Evolutionary conservation across 2,888 invertebrate genomes (phyloP), one percentile per base, ranked within the genome.

Genomic region (Hyposoter didymator): DNA sequence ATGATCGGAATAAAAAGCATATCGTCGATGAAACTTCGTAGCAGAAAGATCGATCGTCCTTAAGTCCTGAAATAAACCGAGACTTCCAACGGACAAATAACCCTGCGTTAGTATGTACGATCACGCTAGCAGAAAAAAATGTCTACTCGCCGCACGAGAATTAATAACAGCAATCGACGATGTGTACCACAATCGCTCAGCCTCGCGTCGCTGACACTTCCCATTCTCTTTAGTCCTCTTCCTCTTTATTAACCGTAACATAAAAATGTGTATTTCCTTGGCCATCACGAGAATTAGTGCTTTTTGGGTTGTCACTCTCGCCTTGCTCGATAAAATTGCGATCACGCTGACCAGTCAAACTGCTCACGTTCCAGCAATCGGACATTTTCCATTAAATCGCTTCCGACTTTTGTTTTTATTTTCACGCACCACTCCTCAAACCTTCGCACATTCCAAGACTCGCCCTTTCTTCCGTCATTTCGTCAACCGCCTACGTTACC

Each of bases 51-150:
- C 59, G 43, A 69, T 62, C 47, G 52, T n/a, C 39, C 22, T 43
- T 12, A 8, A 43, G 22, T 35, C 35, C 64, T 28, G 43, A 59
- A 59, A 74, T 45, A 59, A 59, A 52, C 52, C 45, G 22, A 43
- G 59, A 55, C 35, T 14, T 43, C 43, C 19, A 5, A 0, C 28
- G 70, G 75, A 82, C 70, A 62, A 75, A 76, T 82, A 49, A 49
- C 22, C 17, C 47, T n/a, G 49, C 45, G 32, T 78, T 45, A 70
- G 72, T 52, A 72, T 66, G 64, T 8, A 10, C 43, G 59, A 62
- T 82, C 70, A 17, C n/a, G 12, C 14, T 62, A 12, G 47, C 32
- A 19, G 22, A 74, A 14, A n/a, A 32, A 74, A 67, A 59, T 59
- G 59, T n/a, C 73, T 43, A 45, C 32, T 22, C 19, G n/a, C n/a